Base-by-base conservation (phyloP, 2,888 invertebrate genomes). In the Digitonthophagus gazella region DNA sequence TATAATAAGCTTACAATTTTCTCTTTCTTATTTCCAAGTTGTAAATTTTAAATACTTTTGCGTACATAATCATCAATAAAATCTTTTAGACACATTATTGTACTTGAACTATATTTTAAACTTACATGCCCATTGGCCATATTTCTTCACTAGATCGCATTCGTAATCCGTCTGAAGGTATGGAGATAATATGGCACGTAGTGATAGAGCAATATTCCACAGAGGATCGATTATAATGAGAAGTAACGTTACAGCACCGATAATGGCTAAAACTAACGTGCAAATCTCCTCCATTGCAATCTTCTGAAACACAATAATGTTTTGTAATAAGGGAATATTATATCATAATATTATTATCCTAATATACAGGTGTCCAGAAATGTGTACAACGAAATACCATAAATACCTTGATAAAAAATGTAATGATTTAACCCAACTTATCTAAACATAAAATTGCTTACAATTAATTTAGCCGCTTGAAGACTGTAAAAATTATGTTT, bases 81-180 rank as follows among this genome's bases (percentile, higher is more conserved):
- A 44, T 44, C 28, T 44, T 5, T 44, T 44, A 8, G 11, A 5
- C 28, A 11, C n/a, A n/a, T n/a, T n/a, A n/a, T n/a, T n/a, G n/a
- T n/a, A n/a, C 11, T 2, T 44, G 11, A 44, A 44, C 28, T 18
- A n/a, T 15, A n/a, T 44, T 8, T 14, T 22, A 44, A 75, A 84
- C 89, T 89, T 81, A 95, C 95, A 91, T 80, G 95, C 95, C 95
- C 96, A 96, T 71, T 89, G 85, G 76, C 96, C 96, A 80, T 88
- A 95, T 80, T 88, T 90, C 78, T 89, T 88, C 54, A 84, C 78
- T 67, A 92, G 80, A 11, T 85, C 83, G 74, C 86, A 84, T 73
- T 88, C 89, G 77, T 89, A 86, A 67, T 87, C 79, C 0, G 90
- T 88, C 73, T 89, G 83, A 77, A 91, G 89, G 75, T 87, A 89